A percentile compares a stretch with the other conserved stretches of the same genome.
Conservation (phyloP, 2,797 vertebrate genomes). For the Propithecus deckenii region DNA sequence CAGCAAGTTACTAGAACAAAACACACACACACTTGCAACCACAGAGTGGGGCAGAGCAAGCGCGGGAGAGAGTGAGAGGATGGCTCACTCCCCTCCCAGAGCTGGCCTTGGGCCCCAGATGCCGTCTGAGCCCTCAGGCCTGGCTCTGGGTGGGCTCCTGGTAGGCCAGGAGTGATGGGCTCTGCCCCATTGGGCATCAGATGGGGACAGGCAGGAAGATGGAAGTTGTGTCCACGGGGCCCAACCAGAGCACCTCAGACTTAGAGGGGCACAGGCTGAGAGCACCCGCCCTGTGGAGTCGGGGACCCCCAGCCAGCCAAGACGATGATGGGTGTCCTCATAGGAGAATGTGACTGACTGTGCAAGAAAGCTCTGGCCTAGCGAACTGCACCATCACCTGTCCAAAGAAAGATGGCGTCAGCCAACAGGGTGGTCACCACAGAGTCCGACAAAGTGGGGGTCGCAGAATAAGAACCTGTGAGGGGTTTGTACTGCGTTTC, state of each 20-base stretch:
- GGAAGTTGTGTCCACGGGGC: not conserved
- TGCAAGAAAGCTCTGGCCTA: not conserved
- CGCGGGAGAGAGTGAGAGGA: rapidly evolving
- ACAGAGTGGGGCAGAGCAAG: not conserved
- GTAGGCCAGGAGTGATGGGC: not conserved
- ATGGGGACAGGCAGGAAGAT: not conserved
- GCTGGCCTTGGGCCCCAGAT: not conserved
- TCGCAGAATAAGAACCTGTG: not conserved
- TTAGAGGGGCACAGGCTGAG: not conserved
- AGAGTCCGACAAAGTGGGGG: not conserved
- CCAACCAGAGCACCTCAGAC: not conserved
- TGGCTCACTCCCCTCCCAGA: not conserved
- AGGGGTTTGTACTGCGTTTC: not conserved
- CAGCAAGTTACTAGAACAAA: constrained; percentile 73
- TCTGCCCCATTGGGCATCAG: not conserved
- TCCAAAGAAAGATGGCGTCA: not conserved
- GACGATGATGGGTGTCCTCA: not conserved
- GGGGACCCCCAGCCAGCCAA: not conserved
- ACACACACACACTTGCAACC: not conserved
- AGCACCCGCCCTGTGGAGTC: not conserved
- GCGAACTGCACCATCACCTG: not conserved
- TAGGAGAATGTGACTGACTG: not conserved
- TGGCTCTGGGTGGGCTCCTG: not conserved
- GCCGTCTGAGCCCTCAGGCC: not conserved
- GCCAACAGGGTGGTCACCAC: not conserved